A percentile compares a stretch with the other conserved stretches of the same genome.
Evolutionary conservation across 2,888 invertebrate species (phyloP).

Genomic region (Agonopterix arenella): DNA sequence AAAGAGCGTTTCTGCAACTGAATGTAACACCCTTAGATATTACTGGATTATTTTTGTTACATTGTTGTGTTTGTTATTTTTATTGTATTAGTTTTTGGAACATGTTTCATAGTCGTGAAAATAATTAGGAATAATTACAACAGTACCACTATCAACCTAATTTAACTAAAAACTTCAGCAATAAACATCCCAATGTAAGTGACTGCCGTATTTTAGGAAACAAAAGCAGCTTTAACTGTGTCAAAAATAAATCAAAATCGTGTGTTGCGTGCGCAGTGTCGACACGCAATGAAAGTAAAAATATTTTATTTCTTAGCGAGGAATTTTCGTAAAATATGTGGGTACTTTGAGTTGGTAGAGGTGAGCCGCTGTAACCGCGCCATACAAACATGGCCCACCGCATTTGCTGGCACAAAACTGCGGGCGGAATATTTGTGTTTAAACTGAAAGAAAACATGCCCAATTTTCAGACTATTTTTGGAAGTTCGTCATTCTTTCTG

Average conservation of each 20-base stretch:
- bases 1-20: too few relatives aligned
- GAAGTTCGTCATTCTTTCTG: too few relatives aligned
- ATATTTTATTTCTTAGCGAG: slow-evolving; percentile 23
- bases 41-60: too few relatives aligned
- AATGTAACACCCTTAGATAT: too few relatives aligned
- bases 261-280: slow-evolving; percentile 44
- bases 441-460: too few relatives aligned
- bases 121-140: too few relatives aligned
- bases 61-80: too few relatives aligned
- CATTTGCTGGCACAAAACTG: slow-evolving; percentile 14
- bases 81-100: too few relatives aligned
- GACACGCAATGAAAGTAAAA: slow-evolving; percentile 57
- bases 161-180: slow-evolving; percentile 8
- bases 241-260: slow-evolving; percentile 46
- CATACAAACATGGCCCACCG: slow-evolving; percentile 27
- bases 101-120: too few relatives aligned
- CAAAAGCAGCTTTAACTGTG: slow-evolving; percentile 31
- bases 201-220: slow-evolving; percentile 26
- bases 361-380: slow-evolving; percentile 17
- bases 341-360: slow-evolving; percentile 27
- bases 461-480: too few relatives aligned
- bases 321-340: slow-evolving; percentile 42
- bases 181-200: slow-evolving; percentile 38
- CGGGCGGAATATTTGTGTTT: slow-evolving; percentile 10
- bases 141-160: background rate